Evolutionary conservation across 1,140 invertebrate species (phyloP).

Genomic region (Formica exsecta): DNA sequence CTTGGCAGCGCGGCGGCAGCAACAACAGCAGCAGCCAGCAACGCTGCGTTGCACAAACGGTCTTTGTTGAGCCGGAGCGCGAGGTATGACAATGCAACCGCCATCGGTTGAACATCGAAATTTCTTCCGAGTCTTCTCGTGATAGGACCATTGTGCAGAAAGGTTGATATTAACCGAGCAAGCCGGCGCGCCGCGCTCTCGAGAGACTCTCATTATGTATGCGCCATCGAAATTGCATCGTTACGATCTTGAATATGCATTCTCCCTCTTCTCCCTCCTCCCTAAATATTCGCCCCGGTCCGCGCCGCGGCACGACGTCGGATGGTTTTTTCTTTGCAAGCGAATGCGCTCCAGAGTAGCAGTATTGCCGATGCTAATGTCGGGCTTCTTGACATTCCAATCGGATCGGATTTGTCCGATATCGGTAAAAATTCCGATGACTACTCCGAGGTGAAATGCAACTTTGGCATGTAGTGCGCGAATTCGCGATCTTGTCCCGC

Average conservation of each 20-base stretch:
- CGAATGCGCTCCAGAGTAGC: constrained; percentile 10
- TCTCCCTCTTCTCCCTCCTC: not conserved
- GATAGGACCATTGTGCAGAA: constrained; percentile 63
- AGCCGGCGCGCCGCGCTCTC: constrained; percentile 31
- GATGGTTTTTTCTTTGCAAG: constrained; percentile 2
- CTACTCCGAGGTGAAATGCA: constrained; percentile 12
- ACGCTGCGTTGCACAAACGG: constrained; percentile 41
- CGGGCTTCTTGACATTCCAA: constrained; percentile 46
- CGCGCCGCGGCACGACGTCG: constrained; percentile 26
- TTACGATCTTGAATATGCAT: constrained; percentile 63
- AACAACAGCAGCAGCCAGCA: not conserved
- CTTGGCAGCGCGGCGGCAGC: not conserved
- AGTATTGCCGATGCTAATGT: constrained; percentile 14
- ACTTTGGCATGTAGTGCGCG: not conserved
- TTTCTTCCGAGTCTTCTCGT: constrained; percentile 59
- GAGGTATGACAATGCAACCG: constrained; percentile 61
- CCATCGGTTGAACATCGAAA: constrained; percentile 61
- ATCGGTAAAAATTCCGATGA: constrained; percentile 12
- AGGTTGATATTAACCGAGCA: constrained; percentile 62
- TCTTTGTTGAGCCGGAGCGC: constrained; percentile 54
- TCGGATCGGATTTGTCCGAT: constrained; percentile 55
- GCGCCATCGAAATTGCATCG: constrained; percentile 63
- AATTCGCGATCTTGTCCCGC: constrained; percentile 27
- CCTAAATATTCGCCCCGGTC: constrained; percentile 29
- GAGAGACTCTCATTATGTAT: constrained; percentile 60